These are phyloP conservation scores for Callithrix jacchus DNA, from an alignment of 2,113 vertebrate genomes.

Conservation along the genomic window DNA sequence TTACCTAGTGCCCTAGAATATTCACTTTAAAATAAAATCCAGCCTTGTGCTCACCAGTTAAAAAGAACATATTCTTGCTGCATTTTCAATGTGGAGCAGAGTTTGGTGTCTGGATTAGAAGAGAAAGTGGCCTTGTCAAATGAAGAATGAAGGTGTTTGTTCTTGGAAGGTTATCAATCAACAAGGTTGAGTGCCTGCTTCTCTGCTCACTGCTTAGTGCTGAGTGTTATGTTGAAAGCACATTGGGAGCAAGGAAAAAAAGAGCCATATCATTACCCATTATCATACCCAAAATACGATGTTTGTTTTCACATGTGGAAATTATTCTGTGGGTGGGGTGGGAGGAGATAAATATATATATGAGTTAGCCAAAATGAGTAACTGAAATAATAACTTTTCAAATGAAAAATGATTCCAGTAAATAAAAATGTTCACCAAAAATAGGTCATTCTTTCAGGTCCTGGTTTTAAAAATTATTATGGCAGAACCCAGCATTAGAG, in stretches of 20 bases:
- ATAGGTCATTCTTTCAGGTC: neutral
- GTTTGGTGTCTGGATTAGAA: neutral
- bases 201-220: neutral
- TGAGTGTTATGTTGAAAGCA: neutral
- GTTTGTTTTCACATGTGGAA: neutral
- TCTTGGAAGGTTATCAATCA: neutral
- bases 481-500: neutral
- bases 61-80: neutral
- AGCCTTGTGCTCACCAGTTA: neutral
- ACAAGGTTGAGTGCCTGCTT: neutral
- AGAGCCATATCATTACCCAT: neutral
- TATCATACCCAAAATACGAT: neutral
- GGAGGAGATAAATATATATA: neutral
- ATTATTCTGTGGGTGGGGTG: neutral
- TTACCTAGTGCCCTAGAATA: neutral
- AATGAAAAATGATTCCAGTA: constrained; percentile 28
- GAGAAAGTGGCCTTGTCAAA: neutral
- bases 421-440: neutral
- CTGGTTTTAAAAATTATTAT: neutral
- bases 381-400: constrained; percentile 9
- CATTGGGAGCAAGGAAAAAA: neutral
- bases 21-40: neutral
- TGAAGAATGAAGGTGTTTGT: neutral
- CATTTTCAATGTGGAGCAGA: neutral
- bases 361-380: neutral